Percentiles rank a stretch among this genome's conserved stretches.
These are phyloP conservation scores for Synanthedon tipuliformis DNA, from an alignment of 2,888 invertebrate species.

Conservation along the genomic window DNA sequence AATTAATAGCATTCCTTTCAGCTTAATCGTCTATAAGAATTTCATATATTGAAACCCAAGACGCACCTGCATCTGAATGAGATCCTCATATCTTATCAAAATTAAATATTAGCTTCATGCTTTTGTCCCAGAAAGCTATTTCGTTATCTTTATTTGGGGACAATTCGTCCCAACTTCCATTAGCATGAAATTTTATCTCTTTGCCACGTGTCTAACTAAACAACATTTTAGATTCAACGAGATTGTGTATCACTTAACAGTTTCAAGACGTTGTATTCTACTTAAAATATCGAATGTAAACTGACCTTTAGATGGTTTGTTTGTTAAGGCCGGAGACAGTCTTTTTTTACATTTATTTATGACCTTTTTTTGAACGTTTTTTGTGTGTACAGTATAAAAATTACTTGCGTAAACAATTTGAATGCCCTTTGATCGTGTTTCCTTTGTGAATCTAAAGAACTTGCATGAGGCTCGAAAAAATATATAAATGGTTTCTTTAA, in stretches of 20 bases:
- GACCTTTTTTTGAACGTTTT: constrained; percentile 21
- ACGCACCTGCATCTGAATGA: constrained; percentile 6
- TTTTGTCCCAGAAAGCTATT: constrained; percentile 30
- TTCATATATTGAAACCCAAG: constrained; percentile 2
- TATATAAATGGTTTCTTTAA: too few species aligned
- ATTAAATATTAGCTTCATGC: constrained; percentile 24
- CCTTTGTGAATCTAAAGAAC: not conserved
- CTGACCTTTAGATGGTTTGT: constrained; percentile 16
- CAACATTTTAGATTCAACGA: constrained; percentile 18
- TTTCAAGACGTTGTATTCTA: constrained; percentile 10
- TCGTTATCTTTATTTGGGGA: constrained; percentile 34
- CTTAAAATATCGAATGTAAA: constrained; percentile 18
- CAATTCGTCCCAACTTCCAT: constrained; percentile 31
- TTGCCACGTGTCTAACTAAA: constrained; percentile 35
- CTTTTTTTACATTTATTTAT: constrained; percentile 25
- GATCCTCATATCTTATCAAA: constrained; percentile 24
- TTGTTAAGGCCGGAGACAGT: constrained; percentile 14
- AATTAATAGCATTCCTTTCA: not conserved
- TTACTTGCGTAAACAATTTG: constrained; percentile 14
- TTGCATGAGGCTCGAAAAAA: not conserved
- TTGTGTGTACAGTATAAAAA: constrained; percentile 13
- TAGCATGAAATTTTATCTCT: constrained; percentile 43
- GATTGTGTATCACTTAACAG: constrained; percentile 29
- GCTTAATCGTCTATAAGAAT: constrained; percentile 2
- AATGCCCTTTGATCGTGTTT: not conserved